These are phyloP conservation scores for Cephus nigrinus DNA, from an alignment of 2,888 invertebrate genomes.

Conservation along the genomic window DNA sequence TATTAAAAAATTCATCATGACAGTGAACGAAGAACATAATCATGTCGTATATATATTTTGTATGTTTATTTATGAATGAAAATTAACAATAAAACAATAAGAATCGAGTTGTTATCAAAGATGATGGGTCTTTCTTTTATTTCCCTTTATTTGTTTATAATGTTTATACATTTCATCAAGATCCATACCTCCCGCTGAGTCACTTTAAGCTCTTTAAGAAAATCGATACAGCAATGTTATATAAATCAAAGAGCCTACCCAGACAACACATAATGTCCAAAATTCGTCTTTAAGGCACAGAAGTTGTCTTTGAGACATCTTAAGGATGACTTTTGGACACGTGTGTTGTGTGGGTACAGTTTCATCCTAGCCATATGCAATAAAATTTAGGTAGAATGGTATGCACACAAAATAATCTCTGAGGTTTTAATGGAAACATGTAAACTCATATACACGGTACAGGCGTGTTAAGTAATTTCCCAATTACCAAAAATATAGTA, in stretches of 20 bases:
- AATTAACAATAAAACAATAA: constrained; percentile 12
- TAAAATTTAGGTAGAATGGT: not conserved
- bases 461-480: not conserved
- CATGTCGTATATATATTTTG: constrained; percentile 20
- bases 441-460: not conserved
- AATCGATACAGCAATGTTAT: not conserved
- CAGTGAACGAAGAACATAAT: not conserved
- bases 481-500: not conserved
- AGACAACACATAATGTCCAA: too few relatives aligned
- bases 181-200: not conserved
- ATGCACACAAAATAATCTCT: not conserved
- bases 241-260: not conserved
- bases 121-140: not conserved
- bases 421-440: too few relatives aligned
- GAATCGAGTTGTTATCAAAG: not conserved
- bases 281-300: too few relatives aligned
- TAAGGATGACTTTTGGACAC: too few relatives aligned
- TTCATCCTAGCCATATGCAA: not conserved
- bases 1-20: not conserved
- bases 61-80: constrained; percentile 21
- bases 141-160: not conserved
- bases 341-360: not conserved
- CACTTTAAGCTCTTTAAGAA: not conserved
- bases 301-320: too few relatives aligned
- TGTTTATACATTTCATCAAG: not conserved